Base-by-base conservation (phyloP, 2,888 invertebrate species). In the Slavum lentiscoides region DNA sequence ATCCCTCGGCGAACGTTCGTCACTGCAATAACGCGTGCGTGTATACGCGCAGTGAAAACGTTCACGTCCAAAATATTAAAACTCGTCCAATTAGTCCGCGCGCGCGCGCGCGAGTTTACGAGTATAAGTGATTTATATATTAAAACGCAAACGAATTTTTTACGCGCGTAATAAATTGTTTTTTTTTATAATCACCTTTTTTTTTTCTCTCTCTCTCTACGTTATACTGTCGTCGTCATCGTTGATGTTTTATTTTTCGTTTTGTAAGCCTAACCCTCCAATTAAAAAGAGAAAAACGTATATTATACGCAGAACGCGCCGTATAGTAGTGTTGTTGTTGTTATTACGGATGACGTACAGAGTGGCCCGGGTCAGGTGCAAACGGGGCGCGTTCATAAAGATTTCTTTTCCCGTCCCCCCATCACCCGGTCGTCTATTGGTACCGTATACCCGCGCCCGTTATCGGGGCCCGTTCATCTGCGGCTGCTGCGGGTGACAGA, bases 31-130 rank as follows among this genome's bases (percentile, higher is more conserved):
- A 4, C 4, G 30, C 4, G 30, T 30, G 30, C 30, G 30, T 4
- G 30, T 4, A 4, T 4, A 4, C 30, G 30, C 19, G 19, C 19
- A 19, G 55, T 67, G 39, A 43, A 67, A 30, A 67, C 21, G 43
- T 49, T 6, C 67, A 62, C 43, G 21, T 49, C 8, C 67, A 62
- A 70, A 15, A 30, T 67, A 66, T 58, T 66, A 62, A 30, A 62
- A 70, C 77, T 69, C 49, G 77, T 77, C 61, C 77, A 80, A 80
- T 80, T 80, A 80, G 80, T 64, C 70, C 70, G 9, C 53, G 37
- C 23, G 55, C 64, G 70, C 70, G 30, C 30, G 4, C 30, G 4
- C 30, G 30, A 2, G 30, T 30, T 30, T 30, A 30, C 1, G 30
- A 23, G n/a, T 80, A 64, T 64, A 64, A 70, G 80, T 72, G 72